Base-by-base conservation (phyloP, 2,888 invertebrate genomes). In the Drosophila affinis region DNA sequence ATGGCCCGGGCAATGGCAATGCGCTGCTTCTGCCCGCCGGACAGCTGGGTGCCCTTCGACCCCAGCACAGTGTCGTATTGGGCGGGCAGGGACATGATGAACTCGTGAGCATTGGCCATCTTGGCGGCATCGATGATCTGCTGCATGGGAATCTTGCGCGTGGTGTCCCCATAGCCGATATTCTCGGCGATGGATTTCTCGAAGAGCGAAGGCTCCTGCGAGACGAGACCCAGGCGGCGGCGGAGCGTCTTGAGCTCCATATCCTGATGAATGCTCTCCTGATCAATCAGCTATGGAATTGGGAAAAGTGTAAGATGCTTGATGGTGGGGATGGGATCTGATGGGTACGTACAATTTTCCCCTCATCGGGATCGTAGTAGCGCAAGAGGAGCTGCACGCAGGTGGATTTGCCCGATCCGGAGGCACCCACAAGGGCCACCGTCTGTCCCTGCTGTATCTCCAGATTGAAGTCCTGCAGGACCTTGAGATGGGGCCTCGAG, bases 181-280 rank as follows among this genome's bases (percentile, higher is more conserved):
- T 98, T 98, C 81, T 98, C 97, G 1, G 94, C 95, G 68, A 98
- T 97, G 17, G 96, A 96, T 62, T 96, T 94, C 90, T 97, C 97
- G 91, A 98, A 98, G 2, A 98, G 93, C 5, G 96, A 95, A 0
- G 98, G 98, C 87, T 98, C 98, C 92, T 98, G 98, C 14, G 97
- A 96, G 1, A 98, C 96, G 62, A 98, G 95, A 2, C 97, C 97
- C 67, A 98, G 94, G 72, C 96, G 95, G 45, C 95, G 93, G 59
- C 98, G 93, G 9, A 96, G 91, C 87, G 94, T 94, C 17, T 93
- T 91, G 9, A 96, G 91, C 0, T 92, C 92, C 49, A 94, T 93
- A 78, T 94, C 93, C 0, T 87, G 81, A 0, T 90, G 91, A 55
- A 96, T 94, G 88, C 95, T 91, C 86, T 93, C 72, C 92, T 92